Evolutionary conservation across 2,888 invertebrate genomes (phyloP), one percentile per base, ranked within the genome.

Genomic region (Anthoptus insignis): DNA sequence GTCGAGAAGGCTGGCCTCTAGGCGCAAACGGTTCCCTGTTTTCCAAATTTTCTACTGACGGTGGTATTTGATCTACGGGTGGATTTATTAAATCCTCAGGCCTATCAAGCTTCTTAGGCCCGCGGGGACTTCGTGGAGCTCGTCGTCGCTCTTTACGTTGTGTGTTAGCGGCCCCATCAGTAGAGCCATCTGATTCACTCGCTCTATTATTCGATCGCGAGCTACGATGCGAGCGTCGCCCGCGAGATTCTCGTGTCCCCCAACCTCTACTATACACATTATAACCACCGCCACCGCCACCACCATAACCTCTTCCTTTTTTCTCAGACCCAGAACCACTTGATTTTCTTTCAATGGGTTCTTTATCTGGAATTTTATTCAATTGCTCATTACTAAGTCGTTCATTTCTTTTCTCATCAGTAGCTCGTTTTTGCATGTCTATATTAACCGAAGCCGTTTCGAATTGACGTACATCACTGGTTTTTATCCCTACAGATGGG

Each of bases 1-100:
- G 95, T 57, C 98, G 94, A 1, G 98, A 98, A 0, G 98, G 98
- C 84, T 98, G 98, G 0, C 98, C 98, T 21, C 97, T 95, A 0
- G 98, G 98, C 1, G 97, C 96, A 87, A 98, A 98, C 53, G 96
- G 97, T 78, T 97, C 97, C 64, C 95, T 90, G 70, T 91, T 92
- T 80, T 91, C 89, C 83, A 94, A 74, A 14, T 82, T 81, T 69
- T 91, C 90, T 11, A 76, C 66, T 11, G 75, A 60, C 27, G 76
- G 71, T 47, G 74, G 69, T 7, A 77, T 69, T 66, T 81, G 85
- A 47, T 90, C 88, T 19, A 75, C 66, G 37, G 75, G 71, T 21
- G 72, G 66, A 42, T 83, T 81, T 76, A 77, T 81, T 47, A 81
- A 73, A 64, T 95, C 95, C 24, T 94, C 94, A 70, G 94, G 93